Percentiles rank a stretch among this genome's conserved stretches.
These are phyloP conservation scores for Lanius ludovicianus DNA, from an alignment of 2,113 vertebrate genomes.

Conservation along the genomic window DNA sequence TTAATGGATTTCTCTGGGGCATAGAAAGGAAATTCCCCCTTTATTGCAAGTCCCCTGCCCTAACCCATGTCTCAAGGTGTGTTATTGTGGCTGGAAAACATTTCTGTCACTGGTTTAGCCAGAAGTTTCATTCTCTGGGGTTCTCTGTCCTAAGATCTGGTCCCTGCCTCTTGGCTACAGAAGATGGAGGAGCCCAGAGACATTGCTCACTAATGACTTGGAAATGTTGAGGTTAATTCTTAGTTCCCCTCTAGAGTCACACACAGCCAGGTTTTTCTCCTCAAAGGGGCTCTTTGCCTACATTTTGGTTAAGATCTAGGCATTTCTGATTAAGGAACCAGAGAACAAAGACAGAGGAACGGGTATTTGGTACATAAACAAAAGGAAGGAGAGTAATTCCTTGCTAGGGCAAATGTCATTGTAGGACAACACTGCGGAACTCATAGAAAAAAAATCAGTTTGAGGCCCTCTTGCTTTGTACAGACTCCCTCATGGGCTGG, in stretches of 20 bases:
- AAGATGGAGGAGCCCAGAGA: conserved; percentile 38
- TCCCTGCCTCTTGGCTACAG: conserved; percentile 25
- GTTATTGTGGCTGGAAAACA: conserved; percentile 1
- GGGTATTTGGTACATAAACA: conserved; percentile 20
- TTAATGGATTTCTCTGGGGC: conserved; percentile 35
- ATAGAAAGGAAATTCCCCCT: conserved; percentile 31
- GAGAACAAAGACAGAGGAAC: conserved; percentile 15
- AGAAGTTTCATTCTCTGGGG: conserved; percentile 27
- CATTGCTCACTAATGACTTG: conserved; percentile 15
- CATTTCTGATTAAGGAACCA: neutral
- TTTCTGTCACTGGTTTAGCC: conserved; percentile 13
- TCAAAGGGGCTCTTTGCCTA: conserved; percentile 4
- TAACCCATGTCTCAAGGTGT: neutral
- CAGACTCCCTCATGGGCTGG: neutral
- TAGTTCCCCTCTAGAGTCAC: neutral
- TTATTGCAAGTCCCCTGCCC: conserved; percentile 4
- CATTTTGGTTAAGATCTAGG: conserved; percentile 35
- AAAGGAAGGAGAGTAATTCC: neutral
- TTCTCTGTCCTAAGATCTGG: neutral
- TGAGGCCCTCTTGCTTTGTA: neutral
- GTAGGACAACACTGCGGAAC: neutral
- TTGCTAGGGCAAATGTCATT: conserved; percentile 25
- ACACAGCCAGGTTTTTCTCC: neutral
- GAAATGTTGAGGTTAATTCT: conserved; percentile 25
- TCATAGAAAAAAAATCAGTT: neutral